A percentile compares a stretch with the other conserved stretches of the same genome.
phyloP scores from a whole-genome alignment of 2,888 invertebrate species.

The Epistrophe eligans region DNA sequence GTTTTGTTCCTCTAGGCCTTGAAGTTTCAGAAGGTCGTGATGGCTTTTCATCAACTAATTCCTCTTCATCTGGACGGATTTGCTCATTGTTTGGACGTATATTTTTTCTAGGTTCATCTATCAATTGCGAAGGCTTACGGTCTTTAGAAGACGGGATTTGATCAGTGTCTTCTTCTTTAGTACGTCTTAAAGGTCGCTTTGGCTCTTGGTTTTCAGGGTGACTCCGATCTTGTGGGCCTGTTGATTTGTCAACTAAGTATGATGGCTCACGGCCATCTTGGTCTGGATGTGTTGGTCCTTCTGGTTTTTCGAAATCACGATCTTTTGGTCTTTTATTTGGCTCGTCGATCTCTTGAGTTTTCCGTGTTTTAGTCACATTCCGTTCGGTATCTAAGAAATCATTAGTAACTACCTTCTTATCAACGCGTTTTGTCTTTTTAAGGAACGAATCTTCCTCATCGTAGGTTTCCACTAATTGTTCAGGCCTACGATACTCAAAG shows the following conservation, averaged over 20 bases:
- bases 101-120: conserved; percentile 1
- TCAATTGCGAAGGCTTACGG: not conserved
- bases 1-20: conserved; percentile 84
- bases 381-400: conserved; percentile 64
- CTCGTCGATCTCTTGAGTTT: conserved; percentile 10
- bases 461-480: conserved; percentile 18
- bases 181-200: conserved; percentile 15
- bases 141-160: not conserved
- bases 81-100: not conserved
- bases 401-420: conserved; percentile 42
- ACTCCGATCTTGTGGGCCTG: not conserved
- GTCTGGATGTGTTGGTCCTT: conserved; percentile 13
- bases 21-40: conserved; percentile 72
- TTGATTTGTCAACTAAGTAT: not conserved
- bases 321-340: not conserved
- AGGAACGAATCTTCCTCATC: conserved; percentile 63
- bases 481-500: conserved; percentile 82
- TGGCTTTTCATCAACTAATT: conserved; percentile 60
- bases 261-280: not conserved
- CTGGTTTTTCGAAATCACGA: not conserved
- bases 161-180: not conserved
- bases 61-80: not conserved
- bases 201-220: conserved; percentile 6
- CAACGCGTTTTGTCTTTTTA: conserved; percentile 47
- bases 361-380: not conserved